Base-by-base conservation (phyloP, 1,140 invertebrate genomes). In the Ceratina calcarata region DNA sequence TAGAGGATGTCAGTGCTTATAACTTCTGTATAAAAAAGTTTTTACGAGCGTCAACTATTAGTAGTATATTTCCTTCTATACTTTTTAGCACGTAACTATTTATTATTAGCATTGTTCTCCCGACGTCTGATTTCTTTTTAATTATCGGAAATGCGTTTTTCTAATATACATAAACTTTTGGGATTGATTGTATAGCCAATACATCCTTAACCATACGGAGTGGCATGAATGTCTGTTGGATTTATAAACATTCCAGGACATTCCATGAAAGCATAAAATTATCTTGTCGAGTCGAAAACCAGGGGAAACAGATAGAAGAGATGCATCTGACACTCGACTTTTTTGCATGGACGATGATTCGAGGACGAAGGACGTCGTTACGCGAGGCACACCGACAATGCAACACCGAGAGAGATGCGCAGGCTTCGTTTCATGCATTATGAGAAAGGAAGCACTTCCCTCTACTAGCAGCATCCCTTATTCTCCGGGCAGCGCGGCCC, bases 351-450 rank as follows among this genome's bases (percentile, higher is more conserved):
- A 58, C 62, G 69, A 69, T 55, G 61, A 84, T 55, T 76, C 51
- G 24, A 49, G 76, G 66, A 77, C 70, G 20, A 60, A 85, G 75
- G 53, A 53, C 72, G 72, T 85, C 75, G 65, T 85, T 85, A 74
- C 10, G 72, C 58, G 72, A 65, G 27, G 60, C n/a, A 57, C 71
- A 75, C 49, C 65, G 69, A 73, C 45, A 67, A 71, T 85, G 65
- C 78, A 73, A 82, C 53, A 65, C 64, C 13, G 60, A 74, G 45
- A 66, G 80, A 32, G 27, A 32, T 4, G 55, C 69, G 49, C 64
- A 70, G 62, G 69, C 69, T 71, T 78, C 75, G 69, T 81, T 82
- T 73, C 71, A 82, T 86, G 80, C 70, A 75, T 85, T 84, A 86
- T 80, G 74, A 82, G 79, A 69, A 69, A 81, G 81, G 45, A 61